A percentile compares a stretch with the other conserved stretches of the same genome.
phyloP scores from a whole-genome alignment of 1,140 invertebrate species.

The Diuraphis noxia region DNA sequence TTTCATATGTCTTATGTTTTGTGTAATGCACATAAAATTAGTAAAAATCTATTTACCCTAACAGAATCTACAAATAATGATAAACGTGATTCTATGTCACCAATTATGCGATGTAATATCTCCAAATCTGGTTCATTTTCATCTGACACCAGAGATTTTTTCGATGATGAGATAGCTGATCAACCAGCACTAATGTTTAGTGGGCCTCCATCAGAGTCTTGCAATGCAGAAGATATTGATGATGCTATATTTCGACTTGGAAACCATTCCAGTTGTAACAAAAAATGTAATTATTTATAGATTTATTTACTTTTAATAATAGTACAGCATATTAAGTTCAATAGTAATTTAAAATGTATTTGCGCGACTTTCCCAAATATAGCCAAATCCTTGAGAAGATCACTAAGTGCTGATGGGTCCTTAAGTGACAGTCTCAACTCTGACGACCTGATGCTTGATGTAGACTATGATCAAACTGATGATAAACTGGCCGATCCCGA shows the following conservation, averaged over 20 bases:
- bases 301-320: background rate
- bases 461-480: slow-evolving; percentile 6
- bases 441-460: slow-evolving; percentile 44
- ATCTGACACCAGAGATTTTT: slow-evolving; percentile 71
- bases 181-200: slow-evolving; percentile 82
- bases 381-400: slow-evolving; percentile 39
- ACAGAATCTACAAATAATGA: slow-evolving; percentile 38
- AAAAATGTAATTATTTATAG: slow-evolving; percentile 23
- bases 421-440: slow-evolving; percentile 46
- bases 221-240: slow-evolving; percentile 34
- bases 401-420: slow-evolving; percentile 34
- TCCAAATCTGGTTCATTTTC: slow-evolving; percentile 74
- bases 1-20: background rate
- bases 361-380: background rate
- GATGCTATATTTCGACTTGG: slow-evolving; percentile 24
- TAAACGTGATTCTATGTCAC: slow-evolving; percentile 59
- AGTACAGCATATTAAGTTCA: background rate
- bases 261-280: slow-evolving; percentile 19
- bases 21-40: background rate
- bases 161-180: slow-evolving; percentile 88
- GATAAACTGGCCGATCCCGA: background rate
- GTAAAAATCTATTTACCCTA: background rate
- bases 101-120: slow-evolving; percentile 72
- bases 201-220: slow-evolving; percentile 51
- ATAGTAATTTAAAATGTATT: background rate